Conservation (phyloP, 1,140 invertebrate genomes). For the Homalodisca vitripennis region DNA sequence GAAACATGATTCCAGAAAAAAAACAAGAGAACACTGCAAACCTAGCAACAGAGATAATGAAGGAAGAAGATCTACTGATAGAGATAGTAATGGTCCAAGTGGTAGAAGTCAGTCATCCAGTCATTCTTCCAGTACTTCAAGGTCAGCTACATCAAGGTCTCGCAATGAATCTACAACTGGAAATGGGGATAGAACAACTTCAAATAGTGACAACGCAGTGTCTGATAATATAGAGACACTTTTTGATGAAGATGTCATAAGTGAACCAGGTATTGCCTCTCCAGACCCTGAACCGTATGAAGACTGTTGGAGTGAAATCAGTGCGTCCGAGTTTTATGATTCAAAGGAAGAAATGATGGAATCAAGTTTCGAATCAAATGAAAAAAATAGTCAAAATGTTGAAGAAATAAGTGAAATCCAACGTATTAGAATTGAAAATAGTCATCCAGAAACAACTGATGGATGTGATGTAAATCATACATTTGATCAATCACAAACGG, state of each 20-base stretch:
- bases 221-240: background rate
- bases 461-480: too few relatives aligned
- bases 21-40: constrained; percentile 29
- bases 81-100: constrained; percentile 35
- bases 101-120: constrained; percentile 11
- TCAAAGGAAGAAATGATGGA: background rate
- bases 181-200: background rate
- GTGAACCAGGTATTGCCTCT: background rate
- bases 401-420: background rate
- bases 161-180: background rate
- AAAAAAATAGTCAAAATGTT: too few relatives aligned
- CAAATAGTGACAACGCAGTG: constrained; percentile 5
- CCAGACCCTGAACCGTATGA: background rate
- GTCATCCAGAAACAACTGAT: background rate
- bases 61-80: constrained; percentile 36
- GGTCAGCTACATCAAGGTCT: background rate
- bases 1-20: constrained; percentile 26
- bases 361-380: too few relatives aligned
- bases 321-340: background rate
- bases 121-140: background rate
- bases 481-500: too few relatives aligned
- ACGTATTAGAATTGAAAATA: background rate
- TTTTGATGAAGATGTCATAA: constrained; percentile 22
- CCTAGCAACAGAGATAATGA: constrained; percentile 31
- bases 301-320: background rate